These are phyloP conservation scores for Coregonus clupeaformis DNA, from an alignment of 2,113 vertebrate species.

Conservation along the genomic window DNA sequence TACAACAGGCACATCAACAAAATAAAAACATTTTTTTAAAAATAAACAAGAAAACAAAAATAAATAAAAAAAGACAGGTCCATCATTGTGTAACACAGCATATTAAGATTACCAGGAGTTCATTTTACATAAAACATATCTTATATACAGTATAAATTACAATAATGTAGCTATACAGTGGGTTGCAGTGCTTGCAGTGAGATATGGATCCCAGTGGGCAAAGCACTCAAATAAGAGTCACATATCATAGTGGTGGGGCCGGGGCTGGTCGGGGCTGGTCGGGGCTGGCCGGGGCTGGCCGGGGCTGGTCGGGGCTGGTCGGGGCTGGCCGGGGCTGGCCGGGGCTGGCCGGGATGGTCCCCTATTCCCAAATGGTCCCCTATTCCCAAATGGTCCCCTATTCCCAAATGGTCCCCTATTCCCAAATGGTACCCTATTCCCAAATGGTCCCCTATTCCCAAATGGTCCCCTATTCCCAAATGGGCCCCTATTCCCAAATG, in stretches of 20 bases:
- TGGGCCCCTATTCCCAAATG: too few relatives aligned
- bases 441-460: too few relatives aligned
- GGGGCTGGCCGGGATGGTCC: too few relatives aligned
- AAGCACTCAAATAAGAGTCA: slow-evolving; percentile 69
- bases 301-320: too few relatives aligned
- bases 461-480: too few relatives aligned
- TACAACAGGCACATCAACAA: slow-evolving; percentile 46
- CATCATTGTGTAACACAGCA: slow-evolving; percentile 77
- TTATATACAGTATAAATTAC: slow-evolving; percentile 76
- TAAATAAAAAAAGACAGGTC: slow-evolving; percentile 47
- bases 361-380: too few relatives aligned
- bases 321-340: too few relatives aligned
- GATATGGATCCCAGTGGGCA: slow-evolving; percentile 58
- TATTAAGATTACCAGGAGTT: slow-evolving; percentile 81
- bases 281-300: too few relatives aligned
- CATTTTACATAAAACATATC: slow-evolving; percentile 76
- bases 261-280: too few relatives aligned
- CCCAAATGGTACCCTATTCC: too few relatives aligned
- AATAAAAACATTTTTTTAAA: slow-evolving; percentile 36
- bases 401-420: too few relatives aligned
- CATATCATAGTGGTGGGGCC: slow-evolving; percentile 39
- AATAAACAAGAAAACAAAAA: slow-evolving; percentile 27
- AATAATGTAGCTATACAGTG: slow-evolving; percentile 67
- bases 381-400: too few relatives aligned
- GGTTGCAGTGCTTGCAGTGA: slow-evolving; percentile 31